A percentile compares a stretch with the other conserved stretches of the same genome.
phyloP scores from a whole-genome alignment of 2,797 vertebrate genomes.

The Brotula barbata region DNA sequence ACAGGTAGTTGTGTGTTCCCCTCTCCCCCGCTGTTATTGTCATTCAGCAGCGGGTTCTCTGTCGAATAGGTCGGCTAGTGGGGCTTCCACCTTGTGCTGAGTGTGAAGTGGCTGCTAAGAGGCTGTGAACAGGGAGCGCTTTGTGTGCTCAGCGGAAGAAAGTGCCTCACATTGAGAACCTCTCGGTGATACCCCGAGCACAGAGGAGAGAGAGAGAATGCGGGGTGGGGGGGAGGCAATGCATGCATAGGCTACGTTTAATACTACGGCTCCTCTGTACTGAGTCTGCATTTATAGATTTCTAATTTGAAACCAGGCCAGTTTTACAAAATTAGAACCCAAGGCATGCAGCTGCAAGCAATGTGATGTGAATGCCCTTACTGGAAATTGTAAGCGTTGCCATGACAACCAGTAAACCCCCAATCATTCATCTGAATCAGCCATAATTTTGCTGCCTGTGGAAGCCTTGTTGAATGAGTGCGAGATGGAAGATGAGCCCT shows the following conservation, averaged over 20 bases:
- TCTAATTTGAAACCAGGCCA: no score
- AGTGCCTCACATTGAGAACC: conserved; percentile 51
- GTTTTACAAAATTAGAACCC: not conserved
- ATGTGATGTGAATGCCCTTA: not conserved
- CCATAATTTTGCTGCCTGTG: not conserved
- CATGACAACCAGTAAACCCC: not conserved
- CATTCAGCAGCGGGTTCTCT: conserved; percentile 31
- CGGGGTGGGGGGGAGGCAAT: not conserved
- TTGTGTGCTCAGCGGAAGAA: conserved; percentile 69
- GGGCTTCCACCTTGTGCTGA: conserved; percentile 71
- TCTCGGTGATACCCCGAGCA: conserved; percentile 47
- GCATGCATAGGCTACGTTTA: not conserved
- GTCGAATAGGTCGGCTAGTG: conserved; percentile 39
- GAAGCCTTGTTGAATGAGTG: not conserved
- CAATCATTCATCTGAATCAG: not conserved
- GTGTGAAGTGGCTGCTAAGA: conserved; percentile 85
- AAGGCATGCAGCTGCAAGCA: not conserved
- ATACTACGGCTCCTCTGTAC: conserved; percentile 15
- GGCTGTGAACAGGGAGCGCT: conserved; percentile 74
- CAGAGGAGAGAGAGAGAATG: conserved; percentile 14
- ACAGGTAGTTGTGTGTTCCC: conserved; percentile 28
- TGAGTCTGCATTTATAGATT: not conserved
- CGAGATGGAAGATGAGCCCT: no score
- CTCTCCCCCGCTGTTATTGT: conserved; percentile 20
- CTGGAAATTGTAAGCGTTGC: not conserved